phyloP scores from a whole-genome alignment of 2,797 vertebrate genomes.

The Threskiornis aethiopicus region DNA sequence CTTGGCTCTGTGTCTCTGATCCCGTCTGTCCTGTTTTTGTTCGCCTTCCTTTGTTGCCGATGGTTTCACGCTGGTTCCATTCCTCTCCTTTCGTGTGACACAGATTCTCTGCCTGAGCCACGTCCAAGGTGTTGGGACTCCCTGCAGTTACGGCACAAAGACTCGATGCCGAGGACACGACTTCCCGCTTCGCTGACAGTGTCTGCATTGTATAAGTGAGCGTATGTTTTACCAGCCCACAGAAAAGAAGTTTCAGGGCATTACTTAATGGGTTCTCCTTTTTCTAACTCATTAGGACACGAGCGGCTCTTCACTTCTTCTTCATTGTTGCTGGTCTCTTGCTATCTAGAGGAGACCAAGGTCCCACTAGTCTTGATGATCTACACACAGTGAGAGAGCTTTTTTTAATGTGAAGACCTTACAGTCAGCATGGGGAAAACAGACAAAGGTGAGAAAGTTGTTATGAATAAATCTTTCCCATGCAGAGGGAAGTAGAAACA shows the following conservation, averaged over 20 bases:
- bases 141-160: background rate
- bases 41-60: background rate
- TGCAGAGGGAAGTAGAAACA: background rate
- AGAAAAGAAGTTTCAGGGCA: background rate
- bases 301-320: background rate
- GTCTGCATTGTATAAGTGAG: background rate
- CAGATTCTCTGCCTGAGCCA: conserved; percentile 47
- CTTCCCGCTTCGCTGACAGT: conserved; percentile 20
- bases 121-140: conserved; percentile 42
- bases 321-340: background rate
- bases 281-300: background rate
- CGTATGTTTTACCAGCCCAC: background rate
- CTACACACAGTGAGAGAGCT: background rate
- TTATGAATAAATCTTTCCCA: background rate
- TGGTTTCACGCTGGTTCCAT: conserved; percentile 28
- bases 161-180: background rate
- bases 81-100: conserved; percentile 4
- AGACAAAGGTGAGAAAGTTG: background rate
- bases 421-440: background rate
- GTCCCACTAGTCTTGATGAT: background rate
- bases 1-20: conserved; percentile 18
- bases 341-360: background rate
- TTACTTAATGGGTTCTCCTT: background rate
- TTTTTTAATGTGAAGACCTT: background rate
- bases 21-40: conserved; percentile 56